Evolutionary conservation across 2,113 vertebrate genomes (phyloP).

Genomic region (Platichthys flesus): DNA sequence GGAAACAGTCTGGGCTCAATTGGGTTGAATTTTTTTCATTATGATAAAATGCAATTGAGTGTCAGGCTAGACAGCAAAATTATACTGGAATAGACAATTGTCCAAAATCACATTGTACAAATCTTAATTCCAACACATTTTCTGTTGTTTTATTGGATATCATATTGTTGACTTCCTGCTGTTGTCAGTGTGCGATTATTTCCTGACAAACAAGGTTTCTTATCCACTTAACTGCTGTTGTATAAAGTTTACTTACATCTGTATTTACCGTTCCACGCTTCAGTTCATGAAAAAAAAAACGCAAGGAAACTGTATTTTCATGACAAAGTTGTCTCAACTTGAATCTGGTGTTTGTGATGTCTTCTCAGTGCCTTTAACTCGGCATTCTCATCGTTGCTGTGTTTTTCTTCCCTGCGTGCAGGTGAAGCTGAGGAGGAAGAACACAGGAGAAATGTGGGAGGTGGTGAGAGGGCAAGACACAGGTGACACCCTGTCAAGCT

Average conservation of each 20-base stretch:
- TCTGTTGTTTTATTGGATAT: too few species aligned
- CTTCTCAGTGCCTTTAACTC: neutral
- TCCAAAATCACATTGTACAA: neutral
- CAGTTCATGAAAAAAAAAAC: too few species aligned
- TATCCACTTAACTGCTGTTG: too few species aligned
- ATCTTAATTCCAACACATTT: neutral
- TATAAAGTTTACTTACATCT: too few species aligned
- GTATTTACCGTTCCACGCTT: too few species aligned
- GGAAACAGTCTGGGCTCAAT: too few species aligned
- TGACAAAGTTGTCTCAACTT: neutral
- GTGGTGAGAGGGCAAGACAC: slow-evolving; percentile 63
- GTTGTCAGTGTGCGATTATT: too few species aligned
- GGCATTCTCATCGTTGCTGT: neutral
- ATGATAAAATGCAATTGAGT: too few species aligned
- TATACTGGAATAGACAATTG: neutral
- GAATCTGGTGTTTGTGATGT: neutral
- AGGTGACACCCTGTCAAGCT: neutral
- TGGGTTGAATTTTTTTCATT: too few species aligned
- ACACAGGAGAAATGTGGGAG: slow-evolving; percentile 73
- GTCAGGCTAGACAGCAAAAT: too few species aligned
- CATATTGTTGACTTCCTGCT: too few species aligned
- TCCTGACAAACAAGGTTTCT: too few species aligned
- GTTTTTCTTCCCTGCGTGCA: slow-evolving; percentile 27
- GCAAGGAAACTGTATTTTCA: neutral
- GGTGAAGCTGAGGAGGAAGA: slow-evolving; percentile 80